Evolutionary conservation across 2,888 invertebrate species (phyloP), one percentile per base, ranked within the genome.

Genomic region (Drosophila imparisetae): DNA sequence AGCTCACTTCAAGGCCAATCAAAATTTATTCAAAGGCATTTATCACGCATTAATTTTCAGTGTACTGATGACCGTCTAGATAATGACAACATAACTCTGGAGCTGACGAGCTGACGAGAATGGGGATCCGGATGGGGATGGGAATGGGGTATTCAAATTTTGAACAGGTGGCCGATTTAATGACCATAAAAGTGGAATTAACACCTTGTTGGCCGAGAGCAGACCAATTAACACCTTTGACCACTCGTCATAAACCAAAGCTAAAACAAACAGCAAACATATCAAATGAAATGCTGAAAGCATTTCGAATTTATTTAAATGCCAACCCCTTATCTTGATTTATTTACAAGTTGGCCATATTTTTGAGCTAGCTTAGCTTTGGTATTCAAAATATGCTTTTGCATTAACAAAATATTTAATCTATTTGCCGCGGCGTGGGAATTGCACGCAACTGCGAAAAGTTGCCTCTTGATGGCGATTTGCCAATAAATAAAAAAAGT

Each of bases 151-250:
- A 65, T 55, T 71, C 60, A 67, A 72, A 76, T 77, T 87, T 75
- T 67, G 13, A 84, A 77, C 78, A 72, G 82, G 72, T 77, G 75
- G 74, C 75, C 79, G 75, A 80, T 87, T 87, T 77, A 82, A 82
- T 81, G 86, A 73, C 77, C 90, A 89, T 87, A 88, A 90, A 89
- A 60, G 58, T 79, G 77, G 72, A 80, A 90, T 91, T 90, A 91
- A 83, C 91, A 91, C 87, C 88, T 90, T 91, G 87, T 83, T 80
- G 72, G 58, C 60, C 62, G 66, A 66, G 48, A 32, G 61, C 72
- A 76, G 86, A 75, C 81, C 83, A 90, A 90, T 91, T 91, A 91
- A 89, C 91, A 89, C 86, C 72, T 86, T 91, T 75, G 71, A 68
- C 72, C 75, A 79, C 60, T 80, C 86, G 66, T 30, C 78, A 75